Base-by-base conservation (phyloP, 2,113 vertebrate genomes). In the Pseudorhombus dupliciocellatus region DNA sequence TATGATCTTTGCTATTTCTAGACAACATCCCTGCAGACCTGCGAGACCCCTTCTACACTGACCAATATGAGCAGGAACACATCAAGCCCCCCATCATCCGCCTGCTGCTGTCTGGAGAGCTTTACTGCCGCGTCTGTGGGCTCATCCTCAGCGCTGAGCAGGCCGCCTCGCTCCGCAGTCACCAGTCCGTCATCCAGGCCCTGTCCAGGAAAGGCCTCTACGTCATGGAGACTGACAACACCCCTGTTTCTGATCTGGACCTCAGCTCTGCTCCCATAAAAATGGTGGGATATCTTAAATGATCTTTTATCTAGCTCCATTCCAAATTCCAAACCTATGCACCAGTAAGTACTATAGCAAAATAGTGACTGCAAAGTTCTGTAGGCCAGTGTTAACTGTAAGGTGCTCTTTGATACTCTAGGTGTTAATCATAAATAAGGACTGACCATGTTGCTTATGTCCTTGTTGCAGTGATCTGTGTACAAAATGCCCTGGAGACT, bases 61-160 rank as follows among this genome's bases (percentile, higher is more conserved):
- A 99, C 62, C 97, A 99, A 67, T 99, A 99, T 54, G 95, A 98
- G 59, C 96, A 98, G 75, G 97, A 99, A 52, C 97, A 99, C 84
- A 98, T 99, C 78, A 99, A 99, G 52, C 97, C 97, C 0, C 94
- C 93, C 0, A 94, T 98, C 72, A 94, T 95, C 89, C 93, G 83
- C 60, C 93, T 98, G 74, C 92, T 99, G 77, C 94, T 96, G 72
- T 96, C 96, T 34, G 94, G 94, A 0, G 96, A 99, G 92, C 94
- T 97, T 12, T 98, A 98, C 92, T 97, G 95, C 81, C 92, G 95
- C 0, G 96, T 98, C 37, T 99, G 96, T 59, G 93, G 94, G 70
- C 94, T 97, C 72, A 95, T 98, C 82, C 93, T 97, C 75, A 94
- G 94, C 48, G 94, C 95, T 15, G 97, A 96, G 76, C 96, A 97